Percentiles rank a stretch among this genome's conserved stretches.
phyloP scores from a whole-genome alignment of 2,797 vertebrate genomes.

The Poeciliopsis turneri region DNA sequence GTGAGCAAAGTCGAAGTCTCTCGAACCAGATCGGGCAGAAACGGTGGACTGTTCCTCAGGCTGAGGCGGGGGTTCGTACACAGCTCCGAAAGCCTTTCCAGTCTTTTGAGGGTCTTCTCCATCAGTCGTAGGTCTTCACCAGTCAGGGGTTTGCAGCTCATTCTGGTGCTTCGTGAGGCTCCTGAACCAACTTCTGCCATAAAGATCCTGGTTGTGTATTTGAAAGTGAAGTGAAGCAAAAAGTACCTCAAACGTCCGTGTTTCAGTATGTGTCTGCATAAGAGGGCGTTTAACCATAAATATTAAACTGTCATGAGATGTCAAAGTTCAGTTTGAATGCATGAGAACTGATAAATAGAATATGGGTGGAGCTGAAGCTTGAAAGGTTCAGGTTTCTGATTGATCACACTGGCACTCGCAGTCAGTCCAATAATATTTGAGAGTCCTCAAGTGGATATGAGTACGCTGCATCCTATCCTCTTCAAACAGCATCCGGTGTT shows the following conservation, averaged over 20 bases:
- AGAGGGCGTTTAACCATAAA: constrained; percentile 14
- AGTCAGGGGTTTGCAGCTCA: constrained; percentile 40
- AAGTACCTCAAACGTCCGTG: constrained; percentile 16
- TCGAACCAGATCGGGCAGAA: constrained; percentile 81
- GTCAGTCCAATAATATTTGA: background rate
- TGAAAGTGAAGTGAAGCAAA: constrained; percentile 24
- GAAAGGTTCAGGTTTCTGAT: constrained; percentile 23
- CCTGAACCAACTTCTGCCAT: constrained; percentile 70
- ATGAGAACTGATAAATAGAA: constrained; percentile 19
- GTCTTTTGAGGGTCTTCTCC: constrained; percentile 74
- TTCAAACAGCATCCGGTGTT: constrained; percentile 16
- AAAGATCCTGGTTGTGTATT: constrained; percentile 15
- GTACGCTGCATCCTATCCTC: constrained; percentile 25
- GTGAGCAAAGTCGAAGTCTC: constrained; percentile 65
- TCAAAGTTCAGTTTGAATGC: constrained; percentile 9
- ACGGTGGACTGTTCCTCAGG: constrained; percentile 85
- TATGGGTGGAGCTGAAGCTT: background rate
- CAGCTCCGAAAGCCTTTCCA: constrained; percentile 77
- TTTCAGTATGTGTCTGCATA: constrained; percentile 17
- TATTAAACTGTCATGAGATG: constrained; percentile 6
- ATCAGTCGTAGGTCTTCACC: constrained; percentile 63
- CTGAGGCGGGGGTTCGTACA: constrained; percentile 76
- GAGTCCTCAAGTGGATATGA: constrained; percentile 22
- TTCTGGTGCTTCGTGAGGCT: constrained; percentile 31
- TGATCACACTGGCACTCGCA: constrained; percentile 4